Conservation (phyloP, 1,140 invertebrate species). For the Pinna nobilis region DNA sequence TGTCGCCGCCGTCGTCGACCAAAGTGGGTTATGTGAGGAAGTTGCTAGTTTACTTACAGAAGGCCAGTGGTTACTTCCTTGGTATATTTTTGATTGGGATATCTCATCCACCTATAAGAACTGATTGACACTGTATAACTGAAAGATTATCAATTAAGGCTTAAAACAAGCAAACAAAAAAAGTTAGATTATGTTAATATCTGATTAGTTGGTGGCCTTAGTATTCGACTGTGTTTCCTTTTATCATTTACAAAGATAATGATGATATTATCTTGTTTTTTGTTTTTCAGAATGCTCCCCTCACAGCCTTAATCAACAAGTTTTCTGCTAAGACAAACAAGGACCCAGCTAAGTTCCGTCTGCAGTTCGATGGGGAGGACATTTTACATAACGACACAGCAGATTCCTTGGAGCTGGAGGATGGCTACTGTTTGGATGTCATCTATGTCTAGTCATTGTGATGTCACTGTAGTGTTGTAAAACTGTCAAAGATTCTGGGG, state of each 20-base stretch:
- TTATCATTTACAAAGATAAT: not conserved
- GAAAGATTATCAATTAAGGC: no score
- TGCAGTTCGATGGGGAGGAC: slow-evolving; percentile 41
- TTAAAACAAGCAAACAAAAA: not conserved
- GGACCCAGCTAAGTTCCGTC: slow-evolving; percentile 8
- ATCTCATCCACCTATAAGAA: no score
- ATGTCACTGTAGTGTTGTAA: not conserved
- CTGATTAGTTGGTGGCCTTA: not conserved
- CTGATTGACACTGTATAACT: no score
- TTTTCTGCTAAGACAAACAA: slow-evolving; percentile 25
- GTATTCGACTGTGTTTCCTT: not conserved
- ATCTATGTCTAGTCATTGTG: not conserved
- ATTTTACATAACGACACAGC: slow-evolving; percentile 16
- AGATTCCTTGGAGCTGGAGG: slow-evolving; percentile 32
- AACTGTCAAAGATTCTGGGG: not conserved
- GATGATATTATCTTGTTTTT: not conserved
- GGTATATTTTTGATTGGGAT: no score
- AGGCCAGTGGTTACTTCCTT: no score
- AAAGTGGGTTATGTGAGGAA: no score
- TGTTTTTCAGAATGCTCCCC: slow-evolving; percentile 23
- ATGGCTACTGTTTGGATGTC: slow-evolving; percentile 37
- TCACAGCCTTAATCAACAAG: slow-evolving; percentile 23
- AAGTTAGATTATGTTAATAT: not conserved
- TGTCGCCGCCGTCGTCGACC: no score
- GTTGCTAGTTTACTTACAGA: no score